Percentiles rank a stretch among this genome's conserved stretches.
These are phyloP conservation scores for Xenopus tropicalis DNA, from an alignment of 2,113 vertebrate genomes.

Conservation along the genomic window DNA sequence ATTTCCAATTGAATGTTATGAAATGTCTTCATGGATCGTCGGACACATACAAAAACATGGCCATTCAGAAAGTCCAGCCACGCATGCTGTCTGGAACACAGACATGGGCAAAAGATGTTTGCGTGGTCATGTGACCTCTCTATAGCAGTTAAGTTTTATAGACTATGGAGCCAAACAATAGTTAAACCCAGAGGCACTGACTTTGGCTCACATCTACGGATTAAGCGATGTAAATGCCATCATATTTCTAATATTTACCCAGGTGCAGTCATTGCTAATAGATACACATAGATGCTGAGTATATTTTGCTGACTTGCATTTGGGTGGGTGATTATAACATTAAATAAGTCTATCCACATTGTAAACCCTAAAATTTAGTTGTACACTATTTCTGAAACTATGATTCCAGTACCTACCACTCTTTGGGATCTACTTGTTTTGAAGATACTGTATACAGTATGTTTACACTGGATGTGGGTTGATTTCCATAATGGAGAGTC, in stretches of 20 bases:
- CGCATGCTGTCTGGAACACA: conserved; percentile 29
- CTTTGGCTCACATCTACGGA: background rate
- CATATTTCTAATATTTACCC: conserved; percentile 10
- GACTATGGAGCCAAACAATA: conserved; percentile 8
- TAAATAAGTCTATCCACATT: no score
- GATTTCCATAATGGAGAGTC: no score
- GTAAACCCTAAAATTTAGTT: no score
- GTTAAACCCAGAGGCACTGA: background rate
- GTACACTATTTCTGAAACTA: no score
- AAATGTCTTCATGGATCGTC: conserved; percentile 20
- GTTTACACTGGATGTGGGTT: no score
- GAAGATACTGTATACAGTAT: no score
- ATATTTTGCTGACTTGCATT: background rate
- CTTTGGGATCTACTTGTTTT: no score
- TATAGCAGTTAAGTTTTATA: conserved; percentile 1
- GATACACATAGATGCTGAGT: background rate
- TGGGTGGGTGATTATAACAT: background rate
- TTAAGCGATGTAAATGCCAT: background rate
- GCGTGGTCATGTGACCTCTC: background rate
- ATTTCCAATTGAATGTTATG: conserved; percentile 14
- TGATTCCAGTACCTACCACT: no score
- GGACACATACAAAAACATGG: conserved; percentile 24
- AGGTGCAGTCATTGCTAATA: conserved; percentile 6
- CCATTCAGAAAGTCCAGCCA: conserved; percentile 29
- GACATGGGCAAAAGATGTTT: conserved; percentile 2